Evolutionary conservation across 1,140 invertebrate species (phyloP).

Genomic region (Zaprionus gabonicus): DNA sequence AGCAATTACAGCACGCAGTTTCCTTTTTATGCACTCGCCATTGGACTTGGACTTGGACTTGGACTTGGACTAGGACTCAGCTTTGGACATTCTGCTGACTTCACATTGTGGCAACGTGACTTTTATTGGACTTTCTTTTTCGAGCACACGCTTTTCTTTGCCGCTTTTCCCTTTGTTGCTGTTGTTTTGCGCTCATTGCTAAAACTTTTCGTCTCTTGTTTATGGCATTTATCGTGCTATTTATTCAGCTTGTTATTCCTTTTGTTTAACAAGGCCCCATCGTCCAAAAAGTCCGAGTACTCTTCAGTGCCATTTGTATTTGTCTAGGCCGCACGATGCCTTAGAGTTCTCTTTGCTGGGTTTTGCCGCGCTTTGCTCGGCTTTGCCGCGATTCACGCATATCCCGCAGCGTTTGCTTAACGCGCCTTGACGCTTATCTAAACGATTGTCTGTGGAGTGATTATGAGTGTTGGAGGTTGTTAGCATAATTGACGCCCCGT

Average conservation of each 20-base stretch:
- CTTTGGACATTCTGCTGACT: constrained; percentile 64
- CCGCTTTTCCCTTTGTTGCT: constrained; percentile 40
- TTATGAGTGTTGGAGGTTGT: constrained; percentile 81
- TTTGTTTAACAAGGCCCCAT: constrained; percentile 64
- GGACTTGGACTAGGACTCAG: constrained; percentile 29
- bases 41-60: neutral
- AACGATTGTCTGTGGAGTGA: constrained; percentile 82
- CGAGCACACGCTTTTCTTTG: neutral
- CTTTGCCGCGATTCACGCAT: constrained; percentile 52
- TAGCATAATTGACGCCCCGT: constrained; percentile 80
- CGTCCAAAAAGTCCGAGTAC: constrained; percentile 20
- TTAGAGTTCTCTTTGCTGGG: neutral
- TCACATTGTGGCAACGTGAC: constrained; percentile 69
- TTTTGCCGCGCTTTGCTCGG: neutral
- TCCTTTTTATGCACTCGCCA: constrained; percentile 54
- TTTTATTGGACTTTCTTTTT: constrained; percentile 73
- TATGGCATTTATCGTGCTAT: constrained; percentile 81
- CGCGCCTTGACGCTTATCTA: constrained; percentile 74
- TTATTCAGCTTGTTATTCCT: constrained; percentile 72
- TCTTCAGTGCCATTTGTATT: constrained; percentile 20
- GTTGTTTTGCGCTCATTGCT: constrained; percentile 44
- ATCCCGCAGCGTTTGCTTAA: constrained; percentile 80
- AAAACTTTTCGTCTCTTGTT: constrained; percentile 75
- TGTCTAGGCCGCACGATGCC: constrained; percentile 29
- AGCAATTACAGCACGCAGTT: constrained; percentile 73